Percentiles rank a stretch among this genome's conserved stretches.
These are phyloP conservation scores for Paradoxurus hermaphroditus DNA, from an alignment of 2,113 vertebrate genomes.

Conservation along the genomic window DNA sequence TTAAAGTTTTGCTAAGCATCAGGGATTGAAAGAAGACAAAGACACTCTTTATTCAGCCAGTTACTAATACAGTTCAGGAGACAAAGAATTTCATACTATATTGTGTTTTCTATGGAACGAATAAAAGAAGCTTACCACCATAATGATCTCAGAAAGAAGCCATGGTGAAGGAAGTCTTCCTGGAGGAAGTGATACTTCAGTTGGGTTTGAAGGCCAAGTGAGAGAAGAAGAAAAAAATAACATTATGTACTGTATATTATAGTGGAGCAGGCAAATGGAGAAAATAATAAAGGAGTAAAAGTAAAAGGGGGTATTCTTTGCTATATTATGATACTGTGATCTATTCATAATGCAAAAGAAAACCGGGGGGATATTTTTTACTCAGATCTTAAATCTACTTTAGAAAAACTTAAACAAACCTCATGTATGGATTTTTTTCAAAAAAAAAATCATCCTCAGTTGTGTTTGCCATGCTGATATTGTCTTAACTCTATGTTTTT, in stretches of 20 bases:
- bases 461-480: slow-evolving; percentile 36
- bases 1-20: background rate
- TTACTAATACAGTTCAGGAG: background rate
- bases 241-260: background rate
- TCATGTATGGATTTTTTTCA: background rate
- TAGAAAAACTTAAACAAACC: slow-evolving; percentile 3
- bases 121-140: background rate
- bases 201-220: background rate
- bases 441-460: background rate
- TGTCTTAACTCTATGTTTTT: slow-evolving; percentile 55
- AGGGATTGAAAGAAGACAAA: background rate
- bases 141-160: background rate
- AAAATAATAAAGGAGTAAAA: background rate
- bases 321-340: background rate
- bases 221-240: background rate
- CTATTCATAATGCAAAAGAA: background rate
- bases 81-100: background rate
- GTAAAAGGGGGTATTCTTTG: background rate
- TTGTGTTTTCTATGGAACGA: background rate
- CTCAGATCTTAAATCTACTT: background rate
- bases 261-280: background rate
- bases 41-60: background rate
- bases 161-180: background rate
- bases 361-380: background rate
- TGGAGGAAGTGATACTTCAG: background rate